phyloP scores from a whole-genome alignment of 2,113 vertebrate species.

The Burhinus bistriatus region DNA sequence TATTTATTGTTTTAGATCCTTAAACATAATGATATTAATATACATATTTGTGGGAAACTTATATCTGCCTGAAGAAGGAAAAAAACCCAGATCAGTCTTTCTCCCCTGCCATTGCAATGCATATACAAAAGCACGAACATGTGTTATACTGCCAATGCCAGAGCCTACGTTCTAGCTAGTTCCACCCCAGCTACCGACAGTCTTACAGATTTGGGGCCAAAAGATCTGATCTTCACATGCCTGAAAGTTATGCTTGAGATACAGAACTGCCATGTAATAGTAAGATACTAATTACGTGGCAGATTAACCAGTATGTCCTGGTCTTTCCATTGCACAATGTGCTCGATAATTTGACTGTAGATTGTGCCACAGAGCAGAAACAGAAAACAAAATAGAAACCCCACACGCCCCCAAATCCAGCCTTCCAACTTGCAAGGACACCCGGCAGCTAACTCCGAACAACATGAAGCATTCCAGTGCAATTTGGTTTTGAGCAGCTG shows the following conservation, averaged over 20 bases:
- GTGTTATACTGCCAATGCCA: no score
- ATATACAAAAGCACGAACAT: fast-evolving
- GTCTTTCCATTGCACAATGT: background rate
- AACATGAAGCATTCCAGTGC: background rate
- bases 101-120: background rate
- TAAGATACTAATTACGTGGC: background rate
- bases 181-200: background rate
- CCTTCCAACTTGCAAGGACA: background rate
- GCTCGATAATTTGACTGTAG: background rate
- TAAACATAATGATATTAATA: background rate
- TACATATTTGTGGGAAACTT: background rate
- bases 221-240: background rate
- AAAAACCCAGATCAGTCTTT: background rate
- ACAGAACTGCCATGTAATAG: background rate
- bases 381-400: background rate
- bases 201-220: background rate
- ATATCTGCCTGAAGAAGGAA: background rate
- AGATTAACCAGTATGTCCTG: background rate
- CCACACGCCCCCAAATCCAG: fast-evolving
- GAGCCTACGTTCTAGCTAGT: background rate
- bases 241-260: background rate
- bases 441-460: fast-evolving
- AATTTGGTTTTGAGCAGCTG: background rate
- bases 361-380: background rate
- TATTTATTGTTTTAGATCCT: background rate